phyloP scores from a whole-genome alignment of 92 coral and sea anemone genomes.

The Siderastrea radians region DNA sequence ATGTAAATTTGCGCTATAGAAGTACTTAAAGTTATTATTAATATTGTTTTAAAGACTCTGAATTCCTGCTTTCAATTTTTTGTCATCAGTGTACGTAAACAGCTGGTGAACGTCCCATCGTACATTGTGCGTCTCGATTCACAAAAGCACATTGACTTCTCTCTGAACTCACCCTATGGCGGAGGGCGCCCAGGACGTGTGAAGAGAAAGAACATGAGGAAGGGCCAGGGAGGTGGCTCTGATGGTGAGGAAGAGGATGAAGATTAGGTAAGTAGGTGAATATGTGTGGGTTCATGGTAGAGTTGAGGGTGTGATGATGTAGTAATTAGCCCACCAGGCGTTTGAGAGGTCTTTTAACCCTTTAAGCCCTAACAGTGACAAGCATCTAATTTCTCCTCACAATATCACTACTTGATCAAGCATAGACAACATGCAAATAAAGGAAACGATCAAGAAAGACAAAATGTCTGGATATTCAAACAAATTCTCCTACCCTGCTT shows the following conservation, averaged over 20 bases:
- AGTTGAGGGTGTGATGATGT: background rate
- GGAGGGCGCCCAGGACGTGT: conserved; percentile 99
- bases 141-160: conserved; percentile 99
- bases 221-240: conserved; percentile 88
- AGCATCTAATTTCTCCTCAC: too few species aligned
- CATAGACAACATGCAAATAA: too few species aligned
- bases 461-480: too few species aligned
- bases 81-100: conserved; percentile 93
- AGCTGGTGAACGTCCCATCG: conserved; percentile 99
- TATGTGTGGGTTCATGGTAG: background rate
- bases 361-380: too few species aligned
- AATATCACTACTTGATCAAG: too few species aligned
- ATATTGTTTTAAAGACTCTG: too few species aligned
- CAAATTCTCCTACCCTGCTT: too few species aligned
- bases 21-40: too few species aligned
- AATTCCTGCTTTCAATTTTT: background rate
- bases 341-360: too few species aligned
- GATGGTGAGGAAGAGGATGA: conserved; percentile 99
- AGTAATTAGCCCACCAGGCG: too few species aligned
- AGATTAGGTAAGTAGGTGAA: conserved; percentile 83
- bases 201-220: conserved; percentile 98
- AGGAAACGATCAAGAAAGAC: too few species aligned
- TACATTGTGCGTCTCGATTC: conserved; percentile 97
- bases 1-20: too few species aligned
- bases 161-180: conserved; percentile 98